Base-by-base conservation (phyloP, 2,797 vertebrate genomes). In the Triplophysa yarkandensis region DNA sequence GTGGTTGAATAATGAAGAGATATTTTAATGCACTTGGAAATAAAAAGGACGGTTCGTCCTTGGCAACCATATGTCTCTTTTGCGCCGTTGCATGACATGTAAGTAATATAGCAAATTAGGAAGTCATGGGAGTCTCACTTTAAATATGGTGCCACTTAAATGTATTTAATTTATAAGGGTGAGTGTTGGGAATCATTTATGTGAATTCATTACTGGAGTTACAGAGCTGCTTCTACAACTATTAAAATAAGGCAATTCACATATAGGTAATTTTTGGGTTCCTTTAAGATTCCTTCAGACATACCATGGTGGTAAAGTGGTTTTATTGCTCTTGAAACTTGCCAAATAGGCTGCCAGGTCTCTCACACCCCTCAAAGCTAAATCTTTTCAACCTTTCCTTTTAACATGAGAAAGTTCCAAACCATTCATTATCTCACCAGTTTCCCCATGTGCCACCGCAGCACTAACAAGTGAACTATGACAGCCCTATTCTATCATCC, bases 401-500 rank as follows among this genome's bases (percentile, higher is more conserved):
- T 71, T 67, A 83, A 76, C 74, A 82, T 75, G 76, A 62, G 62
- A 32, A 72, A 70, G 71, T 76, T 78, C 79, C 61, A 77, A 74
- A 76, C 77, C 74, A 82, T 85, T 81, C 77, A 78, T 83, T 81
- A 80, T 81, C 78, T 80, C 44, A 62, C 64, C 66, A 52, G 71
- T 70, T 25, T 60, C 78, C 60, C 62, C 68, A 68, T 71, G 74
- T 64, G 73, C 66, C 71, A 34, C 77, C 41, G 70, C 43, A 78
- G 67, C 48, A 81, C 77, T 74, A 78, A 81, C 69, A 84, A 79
- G 77, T 83, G 71, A 79, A 79, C 71, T 75, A 71, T 75, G 79
- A 83, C 77, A 86, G 78, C 81, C 71, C 68, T 78, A 77, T 82
- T 84, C 81, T 82, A 77, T 84, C 75, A 82, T 50, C 44, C 52